These are phyloP conservation scores for Antechinus stuartii DNA, from an alignment of 2,113 vertebrate species.

Conservation along the genomic window DNA sequence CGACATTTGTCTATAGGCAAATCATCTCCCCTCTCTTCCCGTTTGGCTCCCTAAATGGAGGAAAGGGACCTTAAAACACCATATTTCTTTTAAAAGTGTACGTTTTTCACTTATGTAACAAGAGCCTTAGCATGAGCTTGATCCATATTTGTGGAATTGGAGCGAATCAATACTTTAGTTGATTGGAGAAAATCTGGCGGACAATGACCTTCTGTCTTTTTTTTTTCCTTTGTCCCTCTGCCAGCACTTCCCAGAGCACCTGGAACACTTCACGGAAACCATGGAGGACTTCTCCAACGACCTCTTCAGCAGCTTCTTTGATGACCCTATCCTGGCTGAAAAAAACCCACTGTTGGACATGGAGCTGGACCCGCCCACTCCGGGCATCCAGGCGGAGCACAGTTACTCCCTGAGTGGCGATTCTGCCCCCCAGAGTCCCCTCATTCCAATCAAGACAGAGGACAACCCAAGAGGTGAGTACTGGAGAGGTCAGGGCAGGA, in stretches of 20 bases:
- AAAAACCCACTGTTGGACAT: slow-evolving; percentile 94
- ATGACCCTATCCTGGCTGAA: slow-evolving; percentile 95
- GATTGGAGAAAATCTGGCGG: background rate
- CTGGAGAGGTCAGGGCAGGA: background rate
- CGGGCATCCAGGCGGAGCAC: slow-evolving; percentile 98
- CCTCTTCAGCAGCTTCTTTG: slow-evolving; percentile 98
- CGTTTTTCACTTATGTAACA: background rate
- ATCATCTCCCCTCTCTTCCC: background rate
- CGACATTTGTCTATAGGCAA: background rate
- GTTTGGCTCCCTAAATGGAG: background rate
- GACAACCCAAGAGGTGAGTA: slow-evolving; percentile 90
- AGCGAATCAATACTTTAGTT: background rate
- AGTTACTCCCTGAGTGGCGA: slow-evolving; percentile 98
- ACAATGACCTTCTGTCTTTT: slow-evolving; percentile 4
- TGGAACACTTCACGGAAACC: slow-evolving; percentile 96
- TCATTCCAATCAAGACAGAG: slow-evolving; percentile 95
- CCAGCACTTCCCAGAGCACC: slow-evolving; percentile 87
- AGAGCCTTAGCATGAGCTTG: background rate
- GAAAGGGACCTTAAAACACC: background rate
- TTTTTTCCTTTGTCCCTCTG: slow-evolving; percentile 42
- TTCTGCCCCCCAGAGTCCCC: slow-evolving; percentile 97
- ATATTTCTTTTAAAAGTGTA: background rate
- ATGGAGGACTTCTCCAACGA: slow-evolving; percentile 99
- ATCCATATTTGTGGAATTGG: background rate
- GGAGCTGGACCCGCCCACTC: slow-evolving; percentile 93